Percentiles rank a stretch among this genome's conserved stretches.
phyloP scores from a whole-genome alignment of 1,140 invertebrate species.

The Zaprionus ghesquierei region DNA sequence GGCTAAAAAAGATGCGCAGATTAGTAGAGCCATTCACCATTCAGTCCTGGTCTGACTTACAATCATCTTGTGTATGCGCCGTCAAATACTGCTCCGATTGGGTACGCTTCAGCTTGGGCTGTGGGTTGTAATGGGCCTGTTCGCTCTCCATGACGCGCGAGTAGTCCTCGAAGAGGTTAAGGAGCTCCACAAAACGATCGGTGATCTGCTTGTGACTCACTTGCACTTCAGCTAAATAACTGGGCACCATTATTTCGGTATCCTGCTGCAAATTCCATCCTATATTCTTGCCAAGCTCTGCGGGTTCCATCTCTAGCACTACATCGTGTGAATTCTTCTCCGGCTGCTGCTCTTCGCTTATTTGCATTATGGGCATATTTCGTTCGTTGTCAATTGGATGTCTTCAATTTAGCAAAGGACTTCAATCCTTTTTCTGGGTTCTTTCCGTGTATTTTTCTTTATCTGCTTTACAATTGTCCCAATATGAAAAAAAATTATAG shows the following conservation, averaged over 20 bases:
- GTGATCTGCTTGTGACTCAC: constrained; percentile 53
- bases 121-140: constrained; percentile 1
- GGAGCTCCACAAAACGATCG: constrained; percentile 52
- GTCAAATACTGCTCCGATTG: constrained; percentile 33
- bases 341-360: neutral
- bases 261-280: constrained; percentile 30
- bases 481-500: constrained; percentile 3
- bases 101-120: constrained; percentile 26
- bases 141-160: constrained; percentile 35
- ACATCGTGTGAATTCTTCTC: neutral
- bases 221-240: constrained; percentile 47
- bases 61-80: neutral
- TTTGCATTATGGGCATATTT: constrained; percentile 4
- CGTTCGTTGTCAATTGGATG: neutral
- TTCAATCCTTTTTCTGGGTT: neutral
- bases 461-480: neutral
- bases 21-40: too few relatives aligned
- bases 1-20: constrained; percentile 3
- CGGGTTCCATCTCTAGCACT: neutral
- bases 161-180: constrained; percentile 56
- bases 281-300: constrained; percentile 10
- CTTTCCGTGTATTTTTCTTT: neutral
- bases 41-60: constrained; percentile 29
- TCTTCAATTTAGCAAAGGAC: constrained; percentile 4
- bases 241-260: neutral